A percentile compares a stretch with the other conserved stretches of the same genome.
Conservation (phyloP, 2,797 vertebrate species). For the Poeciliopsis gracilis region DNA sequence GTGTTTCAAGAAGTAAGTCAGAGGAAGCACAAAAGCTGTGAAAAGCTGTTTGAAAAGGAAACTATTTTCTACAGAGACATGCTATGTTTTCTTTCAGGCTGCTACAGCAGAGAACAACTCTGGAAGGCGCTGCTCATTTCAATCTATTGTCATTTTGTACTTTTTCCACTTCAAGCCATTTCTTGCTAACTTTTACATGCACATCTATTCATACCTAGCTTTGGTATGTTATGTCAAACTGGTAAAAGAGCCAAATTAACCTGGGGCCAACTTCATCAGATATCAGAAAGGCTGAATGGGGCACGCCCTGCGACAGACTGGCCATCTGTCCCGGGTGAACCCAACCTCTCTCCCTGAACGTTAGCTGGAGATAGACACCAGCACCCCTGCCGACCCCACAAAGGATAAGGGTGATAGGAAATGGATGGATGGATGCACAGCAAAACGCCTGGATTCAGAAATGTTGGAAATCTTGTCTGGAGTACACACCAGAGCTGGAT, state of each 20-base stretch:
- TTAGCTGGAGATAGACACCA: too few relatives aligned
- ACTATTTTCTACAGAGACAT: neutral
- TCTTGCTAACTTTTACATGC: neutral
- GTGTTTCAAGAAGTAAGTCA: neutral
- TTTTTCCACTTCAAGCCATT: neutral
- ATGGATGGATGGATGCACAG: neutral
- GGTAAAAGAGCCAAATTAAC: neutral
- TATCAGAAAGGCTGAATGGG: neutral
- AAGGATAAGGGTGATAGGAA: too few relatives aligned
- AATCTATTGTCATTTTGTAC: neutral
- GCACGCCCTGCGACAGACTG: neutral
- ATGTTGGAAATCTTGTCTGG: neutral
- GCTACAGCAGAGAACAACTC: neutral
- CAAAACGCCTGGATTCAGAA: neutral
- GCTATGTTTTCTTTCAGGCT: neutral
- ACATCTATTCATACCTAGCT: neutral
- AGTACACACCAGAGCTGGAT: neutral
- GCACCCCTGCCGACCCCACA: too few relatives aligned
- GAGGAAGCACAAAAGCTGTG: neutral
- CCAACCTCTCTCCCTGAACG: too few relatives aligned
- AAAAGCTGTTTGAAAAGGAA: conserved; percentile 3
- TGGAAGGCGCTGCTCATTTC: neutral
- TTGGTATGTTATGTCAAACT: neutral
- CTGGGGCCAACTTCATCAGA: neutral
- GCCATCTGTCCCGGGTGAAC: too few relatives aligned